Conservation (phyloP, 2,113 vertebrate genomes). For the Cyanocitta stelleri region DNA sequence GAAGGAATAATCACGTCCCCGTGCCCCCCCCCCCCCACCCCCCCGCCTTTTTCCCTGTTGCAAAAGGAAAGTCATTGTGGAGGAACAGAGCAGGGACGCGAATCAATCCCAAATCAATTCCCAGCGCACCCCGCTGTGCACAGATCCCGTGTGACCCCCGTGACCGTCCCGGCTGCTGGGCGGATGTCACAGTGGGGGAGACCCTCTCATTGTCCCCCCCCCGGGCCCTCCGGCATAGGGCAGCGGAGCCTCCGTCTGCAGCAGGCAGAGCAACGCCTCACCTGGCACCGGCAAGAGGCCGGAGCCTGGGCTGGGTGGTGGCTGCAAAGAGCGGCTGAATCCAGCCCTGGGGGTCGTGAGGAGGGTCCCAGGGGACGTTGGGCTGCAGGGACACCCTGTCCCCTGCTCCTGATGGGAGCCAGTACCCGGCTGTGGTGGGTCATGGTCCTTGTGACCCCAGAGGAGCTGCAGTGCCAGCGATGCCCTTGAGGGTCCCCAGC, state of each 20-base stretch:
- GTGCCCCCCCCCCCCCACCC: not conserved
- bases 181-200: not conserved
- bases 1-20: conserved; percentile 52
- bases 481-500: not conserved
- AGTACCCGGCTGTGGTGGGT: fast-evolving
- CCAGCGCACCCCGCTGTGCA: not conserved
- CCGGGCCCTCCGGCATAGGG: not conserved
- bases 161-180: not conserved
- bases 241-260: fast-evolving
- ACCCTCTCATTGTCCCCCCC: not conserved
- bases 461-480: fast-evolving
- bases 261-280: not conserved
- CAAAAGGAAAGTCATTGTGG: conserved; percentile 54
- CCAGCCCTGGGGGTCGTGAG: fast-evolving
- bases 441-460: not conserved
- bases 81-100: not conserved
- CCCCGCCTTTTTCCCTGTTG: not conserved
- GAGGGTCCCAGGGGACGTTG: not conserved
- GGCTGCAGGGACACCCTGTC: not conserved
- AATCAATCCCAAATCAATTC: not conserved
- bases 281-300: not conserved
- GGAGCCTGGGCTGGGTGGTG: not conserved
- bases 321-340: fast-evolving
- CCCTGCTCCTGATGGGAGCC: not conserved
- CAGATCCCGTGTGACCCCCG: not conserved